Evolutionary conservation across 2,797 vertebrate species (phyloP).

Genomic region (Morus bassanus): DNA sequence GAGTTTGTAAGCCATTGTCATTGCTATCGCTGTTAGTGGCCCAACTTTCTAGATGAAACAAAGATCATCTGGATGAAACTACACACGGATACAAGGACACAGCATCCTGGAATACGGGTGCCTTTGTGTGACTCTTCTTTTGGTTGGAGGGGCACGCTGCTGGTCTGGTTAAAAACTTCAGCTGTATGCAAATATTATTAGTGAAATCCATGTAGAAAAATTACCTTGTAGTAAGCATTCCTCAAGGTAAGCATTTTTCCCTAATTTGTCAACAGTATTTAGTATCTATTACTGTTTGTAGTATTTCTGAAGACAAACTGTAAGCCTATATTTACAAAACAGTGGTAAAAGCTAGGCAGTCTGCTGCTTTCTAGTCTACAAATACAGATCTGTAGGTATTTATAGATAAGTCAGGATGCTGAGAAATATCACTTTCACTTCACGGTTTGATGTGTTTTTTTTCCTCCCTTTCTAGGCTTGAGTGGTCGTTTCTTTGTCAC

Average conservation of each 20-base stretch:
- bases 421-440: background rate
- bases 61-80: background rate
- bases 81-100: background rate
- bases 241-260: background rate
- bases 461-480: constrained; percentile 73
- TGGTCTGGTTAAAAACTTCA: background rate
- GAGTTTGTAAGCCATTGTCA: background rate
- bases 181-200: background rate
- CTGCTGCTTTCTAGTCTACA: background rate
- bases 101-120: background rate
- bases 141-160: background rate
- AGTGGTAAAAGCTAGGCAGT: background rate
- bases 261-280: background rate
- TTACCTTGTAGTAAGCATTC: background rate
- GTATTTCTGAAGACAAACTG: background rate
- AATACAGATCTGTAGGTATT: background rate
- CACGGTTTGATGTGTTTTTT: background rate
- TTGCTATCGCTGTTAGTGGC: background rate
- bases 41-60: background rate
- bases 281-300: background rate
- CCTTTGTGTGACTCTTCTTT: background rate
- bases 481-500: constrained; percentile 89
- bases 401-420: background rate
- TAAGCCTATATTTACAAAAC: background rate
- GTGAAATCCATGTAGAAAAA: background rate